A percentile compares a stretch with the other conserved stretches of the same genome.
phyloP scores from a whole-genome alignment of 2,113 vertebrate species.

The Acrocephalus arundinaceus region DNA sequence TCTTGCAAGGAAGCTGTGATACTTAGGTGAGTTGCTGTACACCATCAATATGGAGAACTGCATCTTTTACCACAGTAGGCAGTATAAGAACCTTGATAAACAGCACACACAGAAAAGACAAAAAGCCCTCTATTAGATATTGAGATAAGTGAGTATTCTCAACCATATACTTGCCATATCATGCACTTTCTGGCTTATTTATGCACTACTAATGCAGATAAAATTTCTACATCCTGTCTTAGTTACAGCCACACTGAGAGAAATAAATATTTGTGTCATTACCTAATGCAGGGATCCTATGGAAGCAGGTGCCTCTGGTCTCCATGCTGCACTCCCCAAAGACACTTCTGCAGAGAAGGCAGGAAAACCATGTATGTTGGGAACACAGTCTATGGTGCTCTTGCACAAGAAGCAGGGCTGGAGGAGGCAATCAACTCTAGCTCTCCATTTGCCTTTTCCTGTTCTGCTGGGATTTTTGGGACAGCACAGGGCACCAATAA shows the following conservation, averaged over 20 bases:
- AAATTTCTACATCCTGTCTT: not conserved
- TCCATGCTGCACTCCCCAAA: not conserved
- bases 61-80: not conserved
- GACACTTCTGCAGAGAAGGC: not conserved
- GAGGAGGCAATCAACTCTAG: not conserved
- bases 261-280: not conserved
- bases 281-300: not conserved
- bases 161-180: not conserved
- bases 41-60: not conserved
- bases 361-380: not conserved
- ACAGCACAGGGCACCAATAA: not conserved
- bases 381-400: not conserved
- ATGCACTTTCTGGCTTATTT: slow-evolving; percentile 8
- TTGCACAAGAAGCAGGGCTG: not conserved
- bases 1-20: not conserved
- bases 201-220: not conserved
- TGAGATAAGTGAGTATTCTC: not conserved
- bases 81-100: not conserved
- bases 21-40: not conserved
- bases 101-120: not conserved
- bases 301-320: not conserved
- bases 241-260: not conserved
- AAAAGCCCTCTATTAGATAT: not conserved
- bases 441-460: not conserved
- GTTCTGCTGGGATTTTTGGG: not conserved